Conservation (phyloP, 1,140 invertebrate species). For the Bombus confusus region DNA sequence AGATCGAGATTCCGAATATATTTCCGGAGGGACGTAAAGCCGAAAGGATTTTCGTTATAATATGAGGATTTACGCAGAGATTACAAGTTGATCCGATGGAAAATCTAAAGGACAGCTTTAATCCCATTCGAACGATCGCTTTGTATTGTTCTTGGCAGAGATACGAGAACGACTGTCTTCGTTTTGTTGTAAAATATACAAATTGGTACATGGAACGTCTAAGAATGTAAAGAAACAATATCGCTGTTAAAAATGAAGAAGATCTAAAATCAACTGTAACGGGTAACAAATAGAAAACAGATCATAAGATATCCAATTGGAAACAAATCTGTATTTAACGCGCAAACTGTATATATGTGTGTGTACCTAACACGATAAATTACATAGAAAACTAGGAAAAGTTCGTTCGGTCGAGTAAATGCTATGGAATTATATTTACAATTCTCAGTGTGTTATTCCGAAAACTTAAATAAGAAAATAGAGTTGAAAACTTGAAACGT, state of each 20-base stretch:
- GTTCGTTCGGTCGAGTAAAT: too few species aligned
- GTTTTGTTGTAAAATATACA: not conserved
- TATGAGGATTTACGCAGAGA: slow-evolving; percentile 25
- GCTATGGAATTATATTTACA: too few species aligned
- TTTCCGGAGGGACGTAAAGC: not conserved
- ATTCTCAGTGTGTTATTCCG: too few species aligned
- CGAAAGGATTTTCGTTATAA: slow-evolving; percentile 25
- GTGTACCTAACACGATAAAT: too few species aligned
- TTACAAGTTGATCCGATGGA: slow-evolving; percentile 54
- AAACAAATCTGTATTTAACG: too few species aligned
- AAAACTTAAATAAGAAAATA: too few species aligned
- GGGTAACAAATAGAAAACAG: not conserved
- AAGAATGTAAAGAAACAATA: not conserved
- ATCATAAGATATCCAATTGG: too few species aligned
- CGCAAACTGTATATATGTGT: too few species aligned
- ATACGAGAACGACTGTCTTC: not conserved
- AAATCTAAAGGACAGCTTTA: slow-evolving; percentile 35
- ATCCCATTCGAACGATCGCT: slow-evolving; percentile 11
- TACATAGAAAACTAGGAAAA: too few species aligned
- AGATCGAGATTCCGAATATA: not conserved
- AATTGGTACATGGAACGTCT: not conserved
- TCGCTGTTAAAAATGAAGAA: not conserved
- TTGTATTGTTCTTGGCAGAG: not conserved
- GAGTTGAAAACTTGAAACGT: too few species aligned
- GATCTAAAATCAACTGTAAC: not conserved